Evolutionary conservation across 1,140 invertebrate genomes (phyloP).

Genomic region (Cheumatopsyche charites): DNA sequence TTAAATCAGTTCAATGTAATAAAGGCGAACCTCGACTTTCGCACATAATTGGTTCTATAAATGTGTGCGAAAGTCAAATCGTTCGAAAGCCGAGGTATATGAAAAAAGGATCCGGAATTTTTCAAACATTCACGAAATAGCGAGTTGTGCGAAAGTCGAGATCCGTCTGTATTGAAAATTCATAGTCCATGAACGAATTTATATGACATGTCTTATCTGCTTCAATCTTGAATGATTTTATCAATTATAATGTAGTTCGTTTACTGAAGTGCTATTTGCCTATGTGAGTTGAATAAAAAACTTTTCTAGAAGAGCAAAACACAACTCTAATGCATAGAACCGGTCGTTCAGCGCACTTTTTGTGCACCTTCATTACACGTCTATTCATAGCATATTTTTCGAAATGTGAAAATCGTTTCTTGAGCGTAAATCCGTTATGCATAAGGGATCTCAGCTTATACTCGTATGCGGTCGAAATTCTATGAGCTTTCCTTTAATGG

Average conservation of each 20-base stretch:
- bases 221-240: slow-evolving; percentile 23
- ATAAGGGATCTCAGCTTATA: not conserved
- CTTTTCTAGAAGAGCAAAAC: slow-evolving; percentile 5
- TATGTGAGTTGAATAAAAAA: not conserved
- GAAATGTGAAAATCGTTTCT: too few species aligned
- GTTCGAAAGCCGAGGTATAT: too few species aligned
- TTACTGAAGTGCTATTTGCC: slow-evolving; percentile 18
- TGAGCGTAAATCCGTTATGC: not conserved
- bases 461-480: not conserved
- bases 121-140: too few species aligned
- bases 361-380: not conserved
- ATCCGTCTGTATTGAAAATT: too few species aligned
- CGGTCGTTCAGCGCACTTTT: slow-evolving; percentile 23
- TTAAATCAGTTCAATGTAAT: too few species aligned
- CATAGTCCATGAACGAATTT: not conserved
- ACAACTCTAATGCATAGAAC: slow-evolving; percentile 27
- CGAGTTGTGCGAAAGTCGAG: too few species aligned
- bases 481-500: too few species aligned
- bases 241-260: slow-evolving; percentile 34
- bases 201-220: not conserved
- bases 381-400: not conserved
- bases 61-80: too few species aligned
- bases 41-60: too few species aligned
- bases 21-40: too few species aligned
- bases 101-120: too few species aligned